These are phyloP conservation scores for Atractosteus spatula DNA, from an alignment of 2,113 vertebrate species.

Conservation along the genomic window DNA sequence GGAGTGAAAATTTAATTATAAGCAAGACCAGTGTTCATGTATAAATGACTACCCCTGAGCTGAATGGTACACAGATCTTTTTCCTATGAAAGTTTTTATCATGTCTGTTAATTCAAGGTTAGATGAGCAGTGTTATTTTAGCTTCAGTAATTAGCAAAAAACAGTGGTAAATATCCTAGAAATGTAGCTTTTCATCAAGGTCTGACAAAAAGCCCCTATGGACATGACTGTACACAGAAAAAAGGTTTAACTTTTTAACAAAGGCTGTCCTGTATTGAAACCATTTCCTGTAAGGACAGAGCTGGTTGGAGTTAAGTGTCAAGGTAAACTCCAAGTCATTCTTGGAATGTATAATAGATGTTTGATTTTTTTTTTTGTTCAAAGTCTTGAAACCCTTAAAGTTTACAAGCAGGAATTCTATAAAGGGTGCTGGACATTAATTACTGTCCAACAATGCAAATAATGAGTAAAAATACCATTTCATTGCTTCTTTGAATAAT, in stretches of 20 bases:
- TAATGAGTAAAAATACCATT: constrained; percentile 36
- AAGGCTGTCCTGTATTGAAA: constrained; percentile 29
- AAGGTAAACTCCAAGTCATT: constrained; percentile 49
- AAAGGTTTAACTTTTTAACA: constrained; percentile 32
- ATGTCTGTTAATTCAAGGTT: too few relatives aligned
- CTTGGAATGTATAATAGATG: constrained; percentile 46
- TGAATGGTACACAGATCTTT: too few relatives aligned
- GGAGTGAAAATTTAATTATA: constrained; percentile 84
- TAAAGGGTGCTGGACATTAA: constrained; percentile 65
- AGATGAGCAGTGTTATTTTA: constrained; percentile 37
- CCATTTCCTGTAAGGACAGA: constrained; percentile 25
- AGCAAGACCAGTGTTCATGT: constrained; percentile 53
- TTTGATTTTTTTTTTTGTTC: constrained; percentile 39
- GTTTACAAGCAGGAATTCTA: constrained; percentile 43
- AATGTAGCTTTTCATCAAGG: constrained; percentile 37
- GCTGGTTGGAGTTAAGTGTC: constrained; percentile 50
- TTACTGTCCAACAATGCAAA: constrained; percentile 60
- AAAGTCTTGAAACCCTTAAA: constrained; percentile 52
- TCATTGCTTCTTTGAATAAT: constrained; percentile 45
- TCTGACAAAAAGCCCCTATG: constrained; percentile 31
- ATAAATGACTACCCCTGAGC: too few relatives aligned
- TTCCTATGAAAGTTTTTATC: too few relatives aligned
- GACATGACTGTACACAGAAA: constrained; percentile 35
- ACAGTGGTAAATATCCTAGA: constrained; percentile 41
- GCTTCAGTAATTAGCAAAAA: constrained; percentile 29